phyloP scores from a whole-genome alignment of 2,888 invertebrate genomes.

The Gisinianus flammeolus region DNA sequence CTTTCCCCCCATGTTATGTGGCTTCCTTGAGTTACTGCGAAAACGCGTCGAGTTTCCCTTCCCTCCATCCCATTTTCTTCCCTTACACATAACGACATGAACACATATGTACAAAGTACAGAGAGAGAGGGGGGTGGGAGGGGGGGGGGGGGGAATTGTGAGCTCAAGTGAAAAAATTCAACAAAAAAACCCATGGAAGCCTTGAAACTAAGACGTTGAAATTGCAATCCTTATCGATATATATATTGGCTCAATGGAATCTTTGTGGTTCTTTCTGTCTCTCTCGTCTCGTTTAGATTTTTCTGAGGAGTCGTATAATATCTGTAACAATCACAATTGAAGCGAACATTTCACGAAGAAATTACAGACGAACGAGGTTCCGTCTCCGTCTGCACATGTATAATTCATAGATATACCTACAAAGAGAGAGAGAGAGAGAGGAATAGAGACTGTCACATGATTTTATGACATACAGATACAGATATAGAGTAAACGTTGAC shows the following conservation, averaged over 20 bases:
- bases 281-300: too few relatives aligned
- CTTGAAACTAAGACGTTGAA: neutral
- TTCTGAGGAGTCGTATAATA: neutral
- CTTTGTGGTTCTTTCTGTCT: neutral
- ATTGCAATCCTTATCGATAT: neutral
- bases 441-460: too few relatives aligned
- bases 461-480: too few relatives aligned
- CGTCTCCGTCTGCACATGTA: too few relatives aligned
- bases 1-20: too few relatives aligned
- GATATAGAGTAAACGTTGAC: too few relatives aligned
- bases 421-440: too few relatives aligned
- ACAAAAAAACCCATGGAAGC: too few relatives aligned
- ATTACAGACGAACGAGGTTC: neutral
- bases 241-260: neutral
- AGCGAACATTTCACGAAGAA: neutral
- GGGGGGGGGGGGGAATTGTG: neutral
- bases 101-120: neutral
- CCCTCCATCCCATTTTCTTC: neutral
- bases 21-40: too few relatives aligned
- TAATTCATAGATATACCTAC: neutral
- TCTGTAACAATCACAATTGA: neutral
- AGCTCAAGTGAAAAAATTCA: constrained; percentile 5
- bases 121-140: neutral
- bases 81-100: neutral
- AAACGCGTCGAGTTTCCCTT: neutral